Evolutionary conservation across 2,888 invertebrate genomes (phyloP), one percentile per base, ranked within the genome.

Genomic region (Caenorhabditis uteleia): DNA sequence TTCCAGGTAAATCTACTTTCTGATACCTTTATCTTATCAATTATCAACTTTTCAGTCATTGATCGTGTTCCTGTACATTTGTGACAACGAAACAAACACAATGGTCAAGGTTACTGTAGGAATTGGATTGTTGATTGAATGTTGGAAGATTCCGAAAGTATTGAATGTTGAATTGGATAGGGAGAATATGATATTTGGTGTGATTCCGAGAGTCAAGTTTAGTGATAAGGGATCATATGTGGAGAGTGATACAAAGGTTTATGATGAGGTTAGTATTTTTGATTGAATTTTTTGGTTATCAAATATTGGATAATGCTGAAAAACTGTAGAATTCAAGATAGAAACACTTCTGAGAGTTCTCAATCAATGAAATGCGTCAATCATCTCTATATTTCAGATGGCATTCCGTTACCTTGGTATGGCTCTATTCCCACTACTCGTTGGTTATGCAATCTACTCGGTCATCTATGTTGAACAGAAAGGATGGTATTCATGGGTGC

Each of bases 81-180:
- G 97, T 61, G 98, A 99, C 85, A 97, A 98, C 85, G 97, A 98
- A 84, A 95, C 98, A 1, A 99, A 97, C 85, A 91, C 93, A 39
- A 89, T 98, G 84, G 92, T 99, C 48, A 88, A 77, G 77, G 89
- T 97, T 75, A 93, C 93, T 68, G 95, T 97, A 82, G 91, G 91
- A 78, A 89, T 97, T 60, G 95, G 97, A 2, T 87, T 99, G 27
- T 88, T 91, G 58, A 99, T 99, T 82, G 98, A 99, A 86, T 87
- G 95, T 66, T 99, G 98, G 98, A 99, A 99, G 85, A 95, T 99
- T 56, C 91, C 94, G 83, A 99, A 99, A 87, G 68, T 71, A 25
- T 46, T 68, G 48, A 49, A 71, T 39, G 61, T 65, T 5, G 16
- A 47, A 4, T 29, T 79, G 14, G 64, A 72, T 31, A 47, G 59